Conservation (phyloP, 2,888 invertebrate genomes). For the Calliscelio sp. region DNA sequence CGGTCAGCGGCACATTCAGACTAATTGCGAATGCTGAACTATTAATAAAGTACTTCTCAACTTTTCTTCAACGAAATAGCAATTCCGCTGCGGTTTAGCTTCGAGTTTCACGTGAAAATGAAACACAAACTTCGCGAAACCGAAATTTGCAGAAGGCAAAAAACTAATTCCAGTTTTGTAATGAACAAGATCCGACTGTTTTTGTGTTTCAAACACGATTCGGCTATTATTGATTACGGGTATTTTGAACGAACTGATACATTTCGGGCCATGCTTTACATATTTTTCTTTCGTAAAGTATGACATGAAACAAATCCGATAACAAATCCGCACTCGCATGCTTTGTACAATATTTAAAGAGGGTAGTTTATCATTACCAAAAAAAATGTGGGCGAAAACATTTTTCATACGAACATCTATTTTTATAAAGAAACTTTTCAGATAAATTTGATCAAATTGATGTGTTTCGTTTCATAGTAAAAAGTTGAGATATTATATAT, state of each 20-base stretch:
- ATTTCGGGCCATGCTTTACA: not conserved
- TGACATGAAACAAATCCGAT: constrained; percentile 8
- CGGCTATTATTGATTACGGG: not conserved
- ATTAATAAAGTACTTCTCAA: constrained; percentile 32
- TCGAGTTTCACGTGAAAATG: constrained; percentile 14
- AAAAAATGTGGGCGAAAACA: too few species aligned
- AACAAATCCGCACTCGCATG: not conserved
- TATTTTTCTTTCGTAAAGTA: constrained; percentile 3
- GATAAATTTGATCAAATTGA: too few species aligned
- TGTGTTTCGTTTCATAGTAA: too few species aligned
- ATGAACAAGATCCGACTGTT: too few species aligned
- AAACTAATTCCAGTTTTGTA: not conserved
- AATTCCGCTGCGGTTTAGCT: not conserved
- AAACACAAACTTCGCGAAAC: not conserved
- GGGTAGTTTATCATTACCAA: constrained; percentile 4
- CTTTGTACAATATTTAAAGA: constrained; percentile 4
- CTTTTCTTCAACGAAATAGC: constrained; percentile 9
- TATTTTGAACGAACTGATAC: not conserved
- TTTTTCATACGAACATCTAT: too few species aligned
- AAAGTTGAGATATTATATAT: too few species aligned
- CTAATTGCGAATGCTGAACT: constrained; percentile 17
- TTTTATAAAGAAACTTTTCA: too few species aligned
- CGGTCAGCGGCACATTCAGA: not conserved
- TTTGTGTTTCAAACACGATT: too few species aligned
- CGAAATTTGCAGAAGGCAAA: not conserved